Evolutionary conservation across 2,888 invertebrate species (phyloP).

Genomic region (Aphidius colemani): DNA sequence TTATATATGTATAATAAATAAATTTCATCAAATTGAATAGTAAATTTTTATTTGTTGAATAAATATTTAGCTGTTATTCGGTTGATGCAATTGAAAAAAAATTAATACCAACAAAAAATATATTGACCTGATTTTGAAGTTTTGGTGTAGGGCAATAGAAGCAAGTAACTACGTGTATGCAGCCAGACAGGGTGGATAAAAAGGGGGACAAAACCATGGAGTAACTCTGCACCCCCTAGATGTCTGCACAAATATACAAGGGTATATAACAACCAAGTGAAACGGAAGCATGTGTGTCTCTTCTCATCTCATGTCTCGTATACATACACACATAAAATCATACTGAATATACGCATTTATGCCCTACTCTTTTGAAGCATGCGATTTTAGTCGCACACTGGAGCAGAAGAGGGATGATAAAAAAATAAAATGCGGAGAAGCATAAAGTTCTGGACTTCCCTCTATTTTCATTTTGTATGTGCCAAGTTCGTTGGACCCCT

Average conservation of each 20-base stretch:
- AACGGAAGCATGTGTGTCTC: slow-evolving; percentile 9
- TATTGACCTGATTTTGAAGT: slow-evolving; percentile 36
- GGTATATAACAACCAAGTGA: neutral
- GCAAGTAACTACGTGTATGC: slow-evolving; percentile 49
- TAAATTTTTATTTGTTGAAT: too few relatives aligned
- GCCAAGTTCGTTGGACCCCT: slow-evolving; percentile 7
- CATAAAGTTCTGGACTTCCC: slow-evolving; percentile 35
- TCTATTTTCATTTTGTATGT: slow-evolving; percentile 26
- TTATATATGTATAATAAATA: too few relatives aligned
- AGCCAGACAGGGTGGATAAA: slow-evolving; percentile 43
- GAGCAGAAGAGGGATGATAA: slow-evolving; percentile 21
- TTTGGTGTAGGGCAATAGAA: slow-evolving; percentile 24
- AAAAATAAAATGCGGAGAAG: slow-evolving; percentile 5
- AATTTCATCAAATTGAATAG: too few relatives aligned
- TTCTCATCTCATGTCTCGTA: too few relatives aligned
- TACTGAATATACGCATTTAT: slow-evolving; percentile 11
- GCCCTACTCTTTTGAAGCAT: slow-evolving; percentile 11
- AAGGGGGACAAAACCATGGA: slow-evolving; percentile 36
- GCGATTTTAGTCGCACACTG: slow-evolving; percentile 2
- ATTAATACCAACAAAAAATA: too few relatives aligned
- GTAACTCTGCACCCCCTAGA: too few relatives aligned
- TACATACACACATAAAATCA: neutral
- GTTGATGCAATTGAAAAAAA: too few relatives aligned
- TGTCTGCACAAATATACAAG: neutral
- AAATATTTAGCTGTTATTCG: neutral